Evolutionary conservation across 2,888 invertebrate species (phyloP).

Genomic region (Gisinianus flammeolus): DNA sequence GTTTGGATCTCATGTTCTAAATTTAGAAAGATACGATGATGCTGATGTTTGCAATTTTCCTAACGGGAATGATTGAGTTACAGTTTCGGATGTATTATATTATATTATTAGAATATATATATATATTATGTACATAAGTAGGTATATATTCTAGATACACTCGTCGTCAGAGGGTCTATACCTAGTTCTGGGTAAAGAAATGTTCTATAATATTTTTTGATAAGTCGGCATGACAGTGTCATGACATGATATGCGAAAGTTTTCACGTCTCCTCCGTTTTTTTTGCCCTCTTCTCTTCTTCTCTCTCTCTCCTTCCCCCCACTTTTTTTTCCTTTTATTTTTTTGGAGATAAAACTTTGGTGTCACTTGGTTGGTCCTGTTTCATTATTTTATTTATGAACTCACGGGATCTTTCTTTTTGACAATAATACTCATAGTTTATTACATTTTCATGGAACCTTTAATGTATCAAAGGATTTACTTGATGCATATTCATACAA

Average conservation of each 20-base stretch:
- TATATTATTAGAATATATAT: no score
- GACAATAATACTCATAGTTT: background rate
- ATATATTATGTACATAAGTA: no score
- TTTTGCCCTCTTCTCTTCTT: background rate
- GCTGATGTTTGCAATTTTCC: background rate
- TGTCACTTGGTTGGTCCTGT: background rate
- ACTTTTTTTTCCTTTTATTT: background rate
- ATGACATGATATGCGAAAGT: conserved; percentile 17
- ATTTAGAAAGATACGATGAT: no score
- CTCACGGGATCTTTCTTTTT: background rate
- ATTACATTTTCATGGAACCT: conserved; percentile 17
- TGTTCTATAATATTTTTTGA: conserved; percentile 1
- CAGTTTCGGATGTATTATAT: background rate
- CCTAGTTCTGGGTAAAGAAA: no score
- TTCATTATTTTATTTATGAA: conserved; percentile 7
- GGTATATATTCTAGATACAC: no score
- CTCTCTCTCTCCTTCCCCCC: background rate
- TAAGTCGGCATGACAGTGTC: conserved; percentile 18
- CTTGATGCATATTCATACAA: conserved; percentile 20
- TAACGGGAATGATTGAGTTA: background rate
- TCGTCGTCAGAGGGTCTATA: no score
- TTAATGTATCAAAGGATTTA: conserved; percentile 23
- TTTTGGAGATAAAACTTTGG: background rate
- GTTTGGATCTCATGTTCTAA: no score
- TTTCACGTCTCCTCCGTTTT: background rate